These are phyloP conservation scores for Agrotis puta DNA, from an alignment of 2,888 invertebrate species.

Conservation along the genomic window DNA sequence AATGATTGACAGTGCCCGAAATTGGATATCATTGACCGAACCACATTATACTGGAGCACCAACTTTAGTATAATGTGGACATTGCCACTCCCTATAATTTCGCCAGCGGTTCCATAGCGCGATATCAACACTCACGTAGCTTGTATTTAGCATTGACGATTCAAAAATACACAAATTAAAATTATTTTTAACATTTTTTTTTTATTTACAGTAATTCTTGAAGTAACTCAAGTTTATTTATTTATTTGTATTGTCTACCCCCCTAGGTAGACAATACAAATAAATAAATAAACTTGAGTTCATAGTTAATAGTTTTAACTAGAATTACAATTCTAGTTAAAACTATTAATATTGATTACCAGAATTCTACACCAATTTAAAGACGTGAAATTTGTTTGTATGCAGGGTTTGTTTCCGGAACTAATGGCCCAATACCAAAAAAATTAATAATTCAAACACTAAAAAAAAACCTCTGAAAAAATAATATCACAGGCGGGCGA, in stretches of 20 bases:
- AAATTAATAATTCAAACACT: no score
- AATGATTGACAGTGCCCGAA: neutral
- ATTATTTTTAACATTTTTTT: neutral
- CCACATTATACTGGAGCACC: neutral
- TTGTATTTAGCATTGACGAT: neutral
- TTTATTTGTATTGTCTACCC: no score
- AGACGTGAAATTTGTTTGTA: no score
- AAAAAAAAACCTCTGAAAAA: no score
- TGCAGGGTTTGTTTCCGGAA: no score
- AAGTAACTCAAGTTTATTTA: no score
- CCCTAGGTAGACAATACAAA: neutral
- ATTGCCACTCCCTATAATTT: conserved; percentile 10
- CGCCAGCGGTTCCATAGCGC: neutral
- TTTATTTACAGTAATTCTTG: neutral
- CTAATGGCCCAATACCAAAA: no score
- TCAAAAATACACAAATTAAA: neutral
- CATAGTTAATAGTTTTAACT: no score
- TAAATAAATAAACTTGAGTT: neutral
- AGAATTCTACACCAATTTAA: no score
- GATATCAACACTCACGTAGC: neutral
- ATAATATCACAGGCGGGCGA: no score
- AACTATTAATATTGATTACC: neutral
- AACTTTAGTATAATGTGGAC: conserved; percentile 9
- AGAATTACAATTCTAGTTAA: neutral
- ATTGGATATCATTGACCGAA: neutral